Percentiles rank a stretch among this genome's conserved stretches.
Evolutionary conservation across 2,797 vertebrate species (phyloP).

Genomic region (Okamejei kenojei): DNA sequence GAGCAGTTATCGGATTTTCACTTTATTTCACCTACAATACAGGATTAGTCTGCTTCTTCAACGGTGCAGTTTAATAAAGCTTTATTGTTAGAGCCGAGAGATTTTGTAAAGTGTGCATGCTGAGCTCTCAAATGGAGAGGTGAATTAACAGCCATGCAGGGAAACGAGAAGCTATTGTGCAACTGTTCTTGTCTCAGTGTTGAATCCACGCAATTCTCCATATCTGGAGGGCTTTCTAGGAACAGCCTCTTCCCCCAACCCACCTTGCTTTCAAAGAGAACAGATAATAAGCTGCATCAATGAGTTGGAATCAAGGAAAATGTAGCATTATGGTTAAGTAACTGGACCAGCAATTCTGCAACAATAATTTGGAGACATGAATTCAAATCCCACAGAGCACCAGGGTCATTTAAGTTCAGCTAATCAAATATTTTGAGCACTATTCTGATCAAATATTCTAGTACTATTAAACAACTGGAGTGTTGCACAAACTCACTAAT

Average conservation of each 20-base stretch:
- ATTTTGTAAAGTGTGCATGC: neutral
- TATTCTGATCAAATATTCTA: too few relatives aligned
- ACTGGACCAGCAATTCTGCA: too few relatives aligned
- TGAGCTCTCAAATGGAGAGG: neutral
- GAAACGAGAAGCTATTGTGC: neutral
- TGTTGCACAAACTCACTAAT: too few relatives aligned
- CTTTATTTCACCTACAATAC: neutral
- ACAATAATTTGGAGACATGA: too few relatives aligned
- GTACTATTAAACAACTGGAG: too few relatives aligned
- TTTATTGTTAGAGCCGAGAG: slow-evolving; percentile 3
- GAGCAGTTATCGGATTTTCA: slow-evolving; percentile 11
- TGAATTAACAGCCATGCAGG: neutral
- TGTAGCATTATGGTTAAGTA: too few relatives aligned
- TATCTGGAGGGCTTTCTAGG: too few relatives aligned
- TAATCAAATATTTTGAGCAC: too few relatives aligned
- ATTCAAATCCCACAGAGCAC: too few relatives aligned
- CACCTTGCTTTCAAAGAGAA: neutral
- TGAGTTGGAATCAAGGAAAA: neutral
- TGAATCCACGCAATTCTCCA: neutral
- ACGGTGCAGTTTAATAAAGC: slow-evolving; percentile 1
- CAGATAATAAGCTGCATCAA: neutral
- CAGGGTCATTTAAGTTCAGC: too few relatives aligned
- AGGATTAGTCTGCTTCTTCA: neutral
- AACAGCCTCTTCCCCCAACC: too few relatives aligned
- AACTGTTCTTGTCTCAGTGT: neutral